A percentile compares a stretch with the other conserved stretches of the same genome.
phyloP scores from a whole-genome alignment of 1,140 invertebrate genomes.

The Cydia pomonella region DNA sequence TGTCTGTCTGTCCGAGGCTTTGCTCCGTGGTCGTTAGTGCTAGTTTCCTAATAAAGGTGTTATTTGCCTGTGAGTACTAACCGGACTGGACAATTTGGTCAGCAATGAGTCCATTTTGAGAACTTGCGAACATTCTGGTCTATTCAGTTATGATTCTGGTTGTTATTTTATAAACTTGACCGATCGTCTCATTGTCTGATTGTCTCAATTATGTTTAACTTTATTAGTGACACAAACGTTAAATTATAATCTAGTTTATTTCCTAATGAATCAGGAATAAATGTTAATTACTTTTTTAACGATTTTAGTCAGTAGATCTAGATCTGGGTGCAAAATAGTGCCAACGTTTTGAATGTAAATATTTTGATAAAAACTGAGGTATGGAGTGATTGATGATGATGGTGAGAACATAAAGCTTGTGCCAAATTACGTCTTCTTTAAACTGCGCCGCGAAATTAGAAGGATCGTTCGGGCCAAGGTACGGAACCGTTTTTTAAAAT shows the following conservation, averaged over 20 bases:
- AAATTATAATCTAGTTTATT: not conserved
- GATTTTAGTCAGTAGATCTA: not conserved
- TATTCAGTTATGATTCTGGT: conserved; percentile 7
- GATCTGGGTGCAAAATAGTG: not conserved
- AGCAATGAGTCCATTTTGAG: not conserved
- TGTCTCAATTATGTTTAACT: not conserved
- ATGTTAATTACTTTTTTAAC: not conserved
- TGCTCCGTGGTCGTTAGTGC: no score
- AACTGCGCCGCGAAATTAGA: conserved; percentile 34
- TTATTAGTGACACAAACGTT: conserved; percentile 3
- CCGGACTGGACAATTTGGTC: not conserved
- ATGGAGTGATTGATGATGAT: conserved; percentile 41
- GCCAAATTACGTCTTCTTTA: conserved; percentile 44
- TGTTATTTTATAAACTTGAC: conserved; percentile 12
- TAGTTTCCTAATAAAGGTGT: no score
- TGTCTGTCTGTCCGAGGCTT: no score
- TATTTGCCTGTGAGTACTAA: not conserved
- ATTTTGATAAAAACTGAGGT: conserved; percentile 44
- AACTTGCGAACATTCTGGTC: not conserved
- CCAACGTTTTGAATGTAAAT: conserved; percentile 41
- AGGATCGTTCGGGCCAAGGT: not conserved
- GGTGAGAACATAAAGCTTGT: conserved; percentile 35
- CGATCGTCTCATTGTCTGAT: not conserved
- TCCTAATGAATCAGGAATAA: not conserved
- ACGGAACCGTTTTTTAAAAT: no score